These are phyloP conservation scores for Drosophila kepulauana DNA, from an alignment of 1,140 invertebrate species.

Conservation along the genomic window DNA sequence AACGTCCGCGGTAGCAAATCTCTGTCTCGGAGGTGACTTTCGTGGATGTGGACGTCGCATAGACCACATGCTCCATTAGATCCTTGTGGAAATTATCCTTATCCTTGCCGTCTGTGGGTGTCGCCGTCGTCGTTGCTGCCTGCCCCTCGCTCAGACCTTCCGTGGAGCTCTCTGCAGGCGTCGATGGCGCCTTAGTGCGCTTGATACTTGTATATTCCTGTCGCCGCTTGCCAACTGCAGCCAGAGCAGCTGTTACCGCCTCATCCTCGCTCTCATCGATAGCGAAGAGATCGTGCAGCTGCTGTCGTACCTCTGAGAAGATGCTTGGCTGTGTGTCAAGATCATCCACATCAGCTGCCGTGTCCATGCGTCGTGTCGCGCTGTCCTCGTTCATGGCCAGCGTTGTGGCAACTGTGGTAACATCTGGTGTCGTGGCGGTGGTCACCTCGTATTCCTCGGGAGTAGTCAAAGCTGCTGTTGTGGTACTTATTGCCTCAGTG, in stretches of 20 bases:
- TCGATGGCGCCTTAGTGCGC: constrained; percentile 52
- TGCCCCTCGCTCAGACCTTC: constrained; percentile 37
- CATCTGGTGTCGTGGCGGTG: constrained; percentile 48
- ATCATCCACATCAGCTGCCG: constrained; percentile 71
- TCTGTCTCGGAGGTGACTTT: constrained; percentile 94
- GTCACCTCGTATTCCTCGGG: constrained; percentile 70
- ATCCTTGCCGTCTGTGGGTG: constrained; percentile 57
- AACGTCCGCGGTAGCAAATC: constrained; percentile 93
- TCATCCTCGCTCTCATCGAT: constrained; percentile 79
- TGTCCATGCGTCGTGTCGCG: constrained; percentile 78
- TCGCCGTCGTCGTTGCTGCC: constrained; percentile 64
- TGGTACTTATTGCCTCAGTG: constrained; percentile 47
- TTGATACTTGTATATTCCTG: constrained; percentile 84
- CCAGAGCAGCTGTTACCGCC: constrained; percentile 65
- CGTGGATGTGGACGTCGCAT: constrained; percentile 89
- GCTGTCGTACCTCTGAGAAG: constrained; percentile 80
- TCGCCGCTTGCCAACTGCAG: constrained; percentile 75
- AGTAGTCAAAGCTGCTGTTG: constrained; percentile 49
- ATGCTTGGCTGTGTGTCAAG: constrained; percentile 80
- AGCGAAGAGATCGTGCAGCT: constrained; percentile 79
- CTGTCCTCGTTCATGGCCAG: constrained; percentile 64
- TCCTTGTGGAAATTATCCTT: constrained; percentile 80
- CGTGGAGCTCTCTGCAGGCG: constrained; percentile 55
- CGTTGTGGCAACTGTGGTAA: constrained; percentile 63
- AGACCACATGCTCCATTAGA: constrained; percentile 86